These are phyloP conservation scores for Pristiophorus japonicus DNA, from an alignment of 2,113 vertebrate species.

Conservation along the genomic window DNA sequence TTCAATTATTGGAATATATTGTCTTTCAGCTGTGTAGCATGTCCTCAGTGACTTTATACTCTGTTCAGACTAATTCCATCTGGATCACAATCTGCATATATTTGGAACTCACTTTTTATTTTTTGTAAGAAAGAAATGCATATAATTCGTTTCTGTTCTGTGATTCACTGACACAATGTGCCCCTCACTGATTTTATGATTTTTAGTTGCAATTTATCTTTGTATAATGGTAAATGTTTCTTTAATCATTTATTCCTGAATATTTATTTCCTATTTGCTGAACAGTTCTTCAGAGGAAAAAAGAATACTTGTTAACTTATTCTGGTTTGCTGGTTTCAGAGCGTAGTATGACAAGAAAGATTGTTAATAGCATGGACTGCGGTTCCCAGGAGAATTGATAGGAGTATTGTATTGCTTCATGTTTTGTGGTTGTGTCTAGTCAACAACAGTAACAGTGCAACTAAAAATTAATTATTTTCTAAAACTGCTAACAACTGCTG, in stretches of 20 bases:
- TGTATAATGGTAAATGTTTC: neutral
- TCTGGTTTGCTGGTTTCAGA: neutral
- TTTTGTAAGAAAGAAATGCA: neutral
- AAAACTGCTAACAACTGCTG: neutral
- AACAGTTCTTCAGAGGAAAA: neutral
- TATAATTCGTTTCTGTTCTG: neutral
- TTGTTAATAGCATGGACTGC: neutral
- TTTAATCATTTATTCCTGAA: slow-evolving; percentile 3
- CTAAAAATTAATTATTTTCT: neutral
- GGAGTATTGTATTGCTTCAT: neutral
- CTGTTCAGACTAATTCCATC: neutral
- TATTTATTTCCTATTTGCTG: neutral
- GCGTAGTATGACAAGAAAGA: neutral
- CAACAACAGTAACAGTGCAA: neutral
- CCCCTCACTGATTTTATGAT: neutral
- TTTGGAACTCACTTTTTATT: neutral
- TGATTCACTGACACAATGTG: neutral
- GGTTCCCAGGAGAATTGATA: neutral
- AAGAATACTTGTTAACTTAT: neutral
- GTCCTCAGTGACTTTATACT: neutral
- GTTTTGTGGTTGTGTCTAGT: neutral
- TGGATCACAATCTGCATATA: neutral
- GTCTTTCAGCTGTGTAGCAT: neutral
- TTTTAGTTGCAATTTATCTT: neutral
- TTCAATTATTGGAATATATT: neutral